A percentile compares a stretch with the other conserved stretches of the same genome.
Evolutionary conservation across 2,113 vertebrate species (phyloP).

Genomic region (Eulemur macaco): DNA sequence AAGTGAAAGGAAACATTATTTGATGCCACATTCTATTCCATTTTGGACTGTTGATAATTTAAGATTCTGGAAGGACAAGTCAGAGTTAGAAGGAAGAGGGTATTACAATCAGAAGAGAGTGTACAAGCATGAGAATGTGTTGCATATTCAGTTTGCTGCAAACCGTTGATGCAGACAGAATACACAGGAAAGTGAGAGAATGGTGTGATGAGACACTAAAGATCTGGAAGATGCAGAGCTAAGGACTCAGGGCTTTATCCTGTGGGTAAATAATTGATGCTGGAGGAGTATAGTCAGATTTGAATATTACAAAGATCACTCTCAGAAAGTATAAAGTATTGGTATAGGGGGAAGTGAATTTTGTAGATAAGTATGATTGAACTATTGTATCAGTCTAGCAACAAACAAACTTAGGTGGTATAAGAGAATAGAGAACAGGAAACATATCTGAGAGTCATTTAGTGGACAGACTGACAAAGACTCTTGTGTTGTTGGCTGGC

Average conservation of each 20-base stretch:
- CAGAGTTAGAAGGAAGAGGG: neutral
- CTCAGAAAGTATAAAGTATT: neutral
- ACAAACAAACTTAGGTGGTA: neutral
- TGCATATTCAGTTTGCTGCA: neutral
- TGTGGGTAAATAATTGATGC: neutral
- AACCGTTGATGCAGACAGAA: neutral
- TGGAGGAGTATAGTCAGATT: neutral
- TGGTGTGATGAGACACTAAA: neutral
- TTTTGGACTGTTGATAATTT: neutral
- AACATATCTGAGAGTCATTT: neutral
- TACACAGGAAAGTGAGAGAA: neutral
- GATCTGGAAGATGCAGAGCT: neutral
- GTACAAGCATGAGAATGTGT: neutral
- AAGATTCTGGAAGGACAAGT: neutral
- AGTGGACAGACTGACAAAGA: neutral
- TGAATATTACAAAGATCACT: neutral
- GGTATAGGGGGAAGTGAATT: neutral
- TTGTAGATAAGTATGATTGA: neutral
- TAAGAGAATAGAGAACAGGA: neutral
- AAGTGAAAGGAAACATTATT: neutral
- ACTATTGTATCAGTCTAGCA: neutral
- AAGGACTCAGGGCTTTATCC: neutral
- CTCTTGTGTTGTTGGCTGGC: neutral
- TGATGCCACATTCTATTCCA: neutral
- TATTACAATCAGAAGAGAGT: conserved; percentile 7